Evolutionary conservation across 2,888 invertebrate species (phyloP), one percentile per base, ranked within the genome.

Genomic region (Lasiommata megera): DNA sequence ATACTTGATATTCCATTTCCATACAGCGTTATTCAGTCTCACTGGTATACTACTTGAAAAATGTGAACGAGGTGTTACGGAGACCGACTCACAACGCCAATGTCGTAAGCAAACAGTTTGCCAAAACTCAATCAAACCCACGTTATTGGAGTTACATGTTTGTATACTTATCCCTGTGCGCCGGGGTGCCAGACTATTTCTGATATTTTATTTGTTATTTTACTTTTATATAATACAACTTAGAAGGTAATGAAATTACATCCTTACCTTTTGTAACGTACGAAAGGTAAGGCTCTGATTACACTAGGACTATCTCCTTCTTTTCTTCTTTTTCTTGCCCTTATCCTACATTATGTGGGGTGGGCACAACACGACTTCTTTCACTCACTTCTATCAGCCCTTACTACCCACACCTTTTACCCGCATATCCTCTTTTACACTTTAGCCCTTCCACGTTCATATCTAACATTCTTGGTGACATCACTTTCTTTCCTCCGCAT

Each of bases 21-120:
- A 2, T 3, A 23, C 5, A 23, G 23, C 5, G 5, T 23, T 23
- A 23, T 23, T 3, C 5, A 23, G 23, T 23, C n/a, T n/a, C n/a
- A 28, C 28, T 28, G 28, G 28, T 6, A 28, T 31, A 3, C 11
- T 34, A 34, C 34, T 11, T 3, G 34, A 34, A 34, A 3, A 34
- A 34, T 34, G 34, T 34, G 11, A 34, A 34, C 34, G 11, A 11
- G 34, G 1, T 11, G 9, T 34, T 11, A 34, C 1, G 34, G 3
- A 17, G 17, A 11, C 16, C 3, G 12, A 7, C 7, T 23, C 5
- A 44, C 23, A 28, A 14, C 12, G 28, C 44, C 44, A 44, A 28
- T 44, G 44, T 28, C 28, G 44, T 44, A 14, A 44, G 44, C 14
- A 44, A 44, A 44, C 44, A 44, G 28, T 44, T 44, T 28, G 14